Base-by-base conservation (phyloP, 1,140 invertebrate species). In the Neodiprion lecontei region DNA sequence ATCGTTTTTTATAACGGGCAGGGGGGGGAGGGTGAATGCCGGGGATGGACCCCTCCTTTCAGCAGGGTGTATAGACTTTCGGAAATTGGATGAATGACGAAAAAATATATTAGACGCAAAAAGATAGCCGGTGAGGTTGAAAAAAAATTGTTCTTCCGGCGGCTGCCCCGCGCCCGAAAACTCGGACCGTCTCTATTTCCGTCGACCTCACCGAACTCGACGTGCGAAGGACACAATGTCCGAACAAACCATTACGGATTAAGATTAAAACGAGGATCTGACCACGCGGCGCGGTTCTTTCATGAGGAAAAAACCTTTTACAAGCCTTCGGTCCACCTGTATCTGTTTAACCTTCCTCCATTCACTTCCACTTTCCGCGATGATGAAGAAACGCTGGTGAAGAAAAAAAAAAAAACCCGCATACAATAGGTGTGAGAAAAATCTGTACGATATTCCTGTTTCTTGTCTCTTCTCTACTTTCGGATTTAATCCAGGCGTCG, bases 1-100 rank as follows among this genome's bases (percentile, higher is more conserved):
- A 61, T 61, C 11, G 53, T 61, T 69, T 50, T 47, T 73, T 67
- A 73, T 65, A 65, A 73, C n/a, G 61, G 67, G 72, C 72, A n/a
- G 14, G 66, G 28, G 72, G 47, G 72, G 67, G 67, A 67, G 40
- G 70, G 67, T 69, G 49, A 65, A 61, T 53, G 48, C 40, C 67
- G 10, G 72, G 67, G 68, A 72, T 69, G 47, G 69, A 65, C 12
- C 7, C 11, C n/a, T 61, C n/a, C n/a, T 14, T 61, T 61, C n/a
- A 61, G 53, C 9, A 40, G 5, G n/a, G n/a, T 61, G 11, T 61
- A 5, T 61, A 61, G 11, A 12, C 8, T 17, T 17, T 17, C 8
- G 53, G 4, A 61, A 61, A 61, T 14, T 40, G 28, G 28, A 40
- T 40, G 28, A 40, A 40, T 40, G 28, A 40, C 28, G 28, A 40